Conservation (phyloP, 2,888 invertebrate genomes). For the Tribolium freemani region DNA sequence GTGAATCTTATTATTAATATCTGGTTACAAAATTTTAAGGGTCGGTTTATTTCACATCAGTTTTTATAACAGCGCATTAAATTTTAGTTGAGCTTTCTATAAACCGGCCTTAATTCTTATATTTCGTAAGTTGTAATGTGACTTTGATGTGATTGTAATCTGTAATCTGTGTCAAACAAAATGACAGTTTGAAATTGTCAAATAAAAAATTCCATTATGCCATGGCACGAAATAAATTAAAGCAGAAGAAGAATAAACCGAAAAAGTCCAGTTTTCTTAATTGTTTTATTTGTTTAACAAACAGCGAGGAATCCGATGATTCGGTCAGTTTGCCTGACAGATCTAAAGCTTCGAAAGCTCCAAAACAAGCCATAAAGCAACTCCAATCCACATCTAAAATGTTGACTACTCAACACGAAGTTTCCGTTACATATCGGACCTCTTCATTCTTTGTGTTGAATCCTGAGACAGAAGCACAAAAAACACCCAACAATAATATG, state of each 20-base stretch:
- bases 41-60: too few relatives aligned
- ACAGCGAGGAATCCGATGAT: neutral
- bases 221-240: slow-evolving; percentile 4
- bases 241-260: slow-evolving; percentile 1
- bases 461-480: neutral
- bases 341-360: neutral
- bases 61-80: too few relatives aligned
- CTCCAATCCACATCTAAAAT: neutral
- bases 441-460: neutral
- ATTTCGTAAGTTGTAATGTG: too few relatives aligned
- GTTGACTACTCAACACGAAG: neutral
- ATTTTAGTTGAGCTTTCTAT: too few relatives aligned
- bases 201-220: neutral
- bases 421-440: neutral
- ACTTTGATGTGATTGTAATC: too few relatives aligned
- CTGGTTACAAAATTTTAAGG: too few relatives aligned
- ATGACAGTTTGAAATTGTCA: neutral
- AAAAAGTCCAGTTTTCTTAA: neutral
- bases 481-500: neutral
- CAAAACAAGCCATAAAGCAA: neutral
- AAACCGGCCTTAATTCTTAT: too few relatives aligned
- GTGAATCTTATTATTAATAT: too few relatives aligned
- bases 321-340: neutral
- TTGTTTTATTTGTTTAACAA: neutral
- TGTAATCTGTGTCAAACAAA: neutral